A percentile compares a stretch with the other conserved stretches of the same genome.
phyloP scores from a whole-genome alignment of 2,888 invertebrate species.

The Drepana falcataria region DNA sequence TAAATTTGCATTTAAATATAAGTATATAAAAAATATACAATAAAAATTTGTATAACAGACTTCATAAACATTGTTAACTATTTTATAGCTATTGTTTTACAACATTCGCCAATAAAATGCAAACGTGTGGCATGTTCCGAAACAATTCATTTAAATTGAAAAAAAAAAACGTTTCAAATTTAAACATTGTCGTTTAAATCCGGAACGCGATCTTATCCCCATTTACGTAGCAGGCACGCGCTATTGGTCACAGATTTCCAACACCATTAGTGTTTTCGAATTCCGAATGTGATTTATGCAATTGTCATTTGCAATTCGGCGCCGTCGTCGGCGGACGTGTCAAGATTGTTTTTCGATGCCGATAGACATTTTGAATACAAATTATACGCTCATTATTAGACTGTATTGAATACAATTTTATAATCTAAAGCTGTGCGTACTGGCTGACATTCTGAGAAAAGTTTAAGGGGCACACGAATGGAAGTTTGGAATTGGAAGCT shows the following conservation, averaged over 20 bases:
- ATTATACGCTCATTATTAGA: conserved; percentile 44
- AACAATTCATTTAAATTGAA: background rate
- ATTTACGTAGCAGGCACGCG: conserved; percentile 42
- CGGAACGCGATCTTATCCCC: conserved; percentile 41
- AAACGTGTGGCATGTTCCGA: background rate
- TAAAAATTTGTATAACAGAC: too few relatives aligned
- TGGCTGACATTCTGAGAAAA: conserved; percentile 43
- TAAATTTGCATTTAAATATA: too few relatives aligned
- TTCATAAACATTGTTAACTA: background rate
- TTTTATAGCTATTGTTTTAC: background rate
- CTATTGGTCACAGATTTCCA: conserved; percentile 53
- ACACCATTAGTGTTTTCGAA: conserved; percentile 57
- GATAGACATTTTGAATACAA: conserved; percentile 62
- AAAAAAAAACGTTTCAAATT: conserved; percentile 9
- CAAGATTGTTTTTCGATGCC: conserved; percentile 53
- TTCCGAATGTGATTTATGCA: conserved; percentile 60
- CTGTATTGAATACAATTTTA: conserved; percentile 48
- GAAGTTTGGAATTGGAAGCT: conserved; percentile 35
- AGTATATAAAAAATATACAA: too few relatives aligned
- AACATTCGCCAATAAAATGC: background rate
- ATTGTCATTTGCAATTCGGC: conserved; percentile 66
- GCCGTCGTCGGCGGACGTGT: conserved; percentile 60
- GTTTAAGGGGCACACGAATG: conserved; percentile 51
- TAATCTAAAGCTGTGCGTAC: conserved; percentile 29
- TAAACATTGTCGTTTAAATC: conserved; percentile 42